Conservation (phyloP, 2,113 vertebrate species). For the Helogale parvula region DNA sequence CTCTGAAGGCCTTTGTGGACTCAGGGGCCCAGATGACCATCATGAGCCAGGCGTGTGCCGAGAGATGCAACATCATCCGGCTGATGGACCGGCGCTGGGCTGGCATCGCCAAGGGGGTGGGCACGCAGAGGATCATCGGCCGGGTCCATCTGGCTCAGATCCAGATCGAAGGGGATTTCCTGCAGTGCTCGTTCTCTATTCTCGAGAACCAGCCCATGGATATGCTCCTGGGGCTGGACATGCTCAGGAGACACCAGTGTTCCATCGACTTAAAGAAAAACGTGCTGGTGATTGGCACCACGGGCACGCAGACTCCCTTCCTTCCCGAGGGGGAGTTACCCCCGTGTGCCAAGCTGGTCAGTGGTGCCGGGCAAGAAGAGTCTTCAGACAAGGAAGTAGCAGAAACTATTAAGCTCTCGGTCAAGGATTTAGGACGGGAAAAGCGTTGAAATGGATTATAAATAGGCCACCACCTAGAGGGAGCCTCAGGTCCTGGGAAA, state of each 20-base stretch:
- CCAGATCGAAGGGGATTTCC: conserved; percentile 97
- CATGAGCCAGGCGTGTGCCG: conserved; percentile 97
- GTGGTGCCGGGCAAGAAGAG: conserved; percentile 89
- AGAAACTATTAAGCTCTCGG: conserved; percentile 89
- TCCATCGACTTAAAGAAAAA: conserved; percentile 97
- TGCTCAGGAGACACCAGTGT: conserved; percentile 98
- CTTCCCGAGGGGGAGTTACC: conserved; percentile 95
- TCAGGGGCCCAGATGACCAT: conserved; percentile 99
- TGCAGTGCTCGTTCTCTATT: conserved; percentile 97
- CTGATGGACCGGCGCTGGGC: conserved; percentile 97
- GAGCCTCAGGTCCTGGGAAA: conserved; percentile 89
- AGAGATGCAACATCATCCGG: conserved; percentile 96
- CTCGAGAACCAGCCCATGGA: conserved; percentile 99
- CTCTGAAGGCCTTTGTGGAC: conserved; percentile 98
- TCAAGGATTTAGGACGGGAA: conserved; percentile 91
- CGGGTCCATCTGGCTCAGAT: conserved; percentile 98
- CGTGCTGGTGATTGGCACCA: conserved; percentile 94
- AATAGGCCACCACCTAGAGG: conserved; percentile 89
- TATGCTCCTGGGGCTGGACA: conserved; percentile 97
- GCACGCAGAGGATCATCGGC: conserved; percentile 97
- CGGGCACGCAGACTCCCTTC: conserved; percentile 94
- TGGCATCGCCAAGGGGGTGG: conserved; percentile 96
- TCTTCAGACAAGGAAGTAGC: conserved; percentile 87
- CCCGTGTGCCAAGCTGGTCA: conserved; percentile 91
- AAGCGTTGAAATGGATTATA: conserved; percentile 92